These are phyloP conservation scores for Eremobia ochroleuca DNA, from an alignment of 2,888 invertebrate genomes.

Conservation along the genomic window DNA sequence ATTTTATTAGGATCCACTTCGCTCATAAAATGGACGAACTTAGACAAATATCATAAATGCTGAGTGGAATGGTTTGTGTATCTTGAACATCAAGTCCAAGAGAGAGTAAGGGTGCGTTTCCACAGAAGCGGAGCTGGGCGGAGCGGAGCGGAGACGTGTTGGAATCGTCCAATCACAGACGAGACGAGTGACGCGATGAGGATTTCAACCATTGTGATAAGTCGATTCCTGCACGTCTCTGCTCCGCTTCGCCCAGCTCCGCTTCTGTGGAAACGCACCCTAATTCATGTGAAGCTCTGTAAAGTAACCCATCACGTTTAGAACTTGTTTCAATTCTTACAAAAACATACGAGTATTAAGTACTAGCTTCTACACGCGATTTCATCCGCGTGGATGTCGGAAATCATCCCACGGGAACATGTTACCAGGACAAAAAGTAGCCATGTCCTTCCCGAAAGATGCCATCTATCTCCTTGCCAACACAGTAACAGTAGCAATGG, in stretches of 20 bases:
- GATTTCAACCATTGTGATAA: too few species aligned
- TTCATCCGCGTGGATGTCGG: not conserved
- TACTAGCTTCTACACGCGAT: not conserved
- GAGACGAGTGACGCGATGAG: too few species aligned
- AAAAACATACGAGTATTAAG: not conserved
- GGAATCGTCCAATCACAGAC: too few species aligned
- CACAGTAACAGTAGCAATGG: not conserved
- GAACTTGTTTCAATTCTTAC: not conserved
- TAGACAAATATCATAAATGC: constrained; percentile 57
- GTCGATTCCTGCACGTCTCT: too few species aligned
- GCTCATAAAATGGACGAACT: constrained; percentile 63
- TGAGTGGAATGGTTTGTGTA: constrained; percentile 31
- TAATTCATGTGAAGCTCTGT: not conserved
- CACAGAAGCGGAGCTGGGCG: too few species aligned
- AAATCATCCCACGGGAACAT: not conserved
- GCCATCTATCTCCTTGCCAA: not conserved
- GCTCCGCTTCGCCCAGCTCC: too few species aligned
- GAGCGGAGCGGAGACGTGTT: too few species aligned
- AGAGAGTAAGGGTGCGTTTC: too few species aligned
- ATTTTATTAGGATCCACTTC: constrained; percentile 70
- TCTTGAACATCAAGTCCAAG: not conserved
- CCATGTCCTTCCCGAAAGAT: not conserved
- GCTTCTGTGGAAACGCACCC: too few species aligned
- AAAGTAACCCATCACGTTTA: not conserved
- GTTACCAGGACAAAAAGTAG: not conserved